Evolutionary conservation across 2,797 vertebrate species (phyloP).

Genomic region (Strix occidentalis): DNA sequence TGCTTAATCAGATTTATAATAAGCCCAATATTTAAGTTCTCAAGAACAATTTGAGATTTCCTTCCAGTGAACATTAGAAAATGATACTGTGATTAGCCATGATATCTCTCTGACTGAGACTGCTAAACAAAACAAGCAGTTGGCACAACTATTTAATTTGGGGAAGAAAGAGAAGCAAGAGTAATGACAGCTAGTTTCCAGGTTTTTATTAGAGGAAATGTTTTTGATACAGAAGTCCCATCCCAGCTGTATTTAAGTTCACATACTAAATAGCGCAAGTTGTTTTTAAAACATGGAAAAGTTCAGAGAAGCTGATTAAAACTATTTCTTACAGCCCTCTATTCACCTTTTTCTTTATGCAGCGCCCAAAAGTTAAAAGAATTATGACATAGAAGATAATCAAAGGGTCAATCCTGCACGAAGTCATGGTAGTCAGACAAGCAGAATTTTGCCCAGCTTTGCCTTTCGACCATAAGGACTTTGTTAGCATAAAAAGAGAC

Average conservation of each 20-base stretch:
- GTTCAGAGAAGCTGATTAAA: not conserved
- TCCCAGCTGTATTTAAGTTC: slow-evolving; percentile 22
- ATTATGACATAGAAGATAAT: not conserved
- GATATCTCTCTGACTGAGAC: slow-evolving; percentile 15
- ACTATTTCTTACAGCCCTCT: not conserved
- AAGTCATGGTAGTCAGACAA: not conserved
- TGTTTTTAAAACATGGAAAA: not conserved
- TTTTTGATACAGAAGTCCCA: slow-evolving; percentile 16
- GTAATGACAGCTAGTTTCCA: slow-evolving; percentile 40
- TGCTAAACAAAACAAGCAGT: slow-evolving; percentile 17
- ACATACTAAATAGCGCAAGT: not conserved
- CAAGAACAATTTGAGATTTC: slow-evolving; percentile 49
- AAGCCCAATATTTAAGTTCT: slow-evolving; percentile 34
- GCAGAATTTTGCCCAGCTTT: not conserved
- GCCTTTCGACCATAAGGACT: not conserved
- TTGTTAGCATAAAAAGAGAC: not conserved
- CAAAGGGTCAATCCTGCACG: not conserved
- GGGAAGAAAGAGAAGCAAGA: slow-evolving; percentile 41
- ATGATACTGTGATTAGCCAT: not conserved
- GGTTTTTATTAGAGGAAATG: slow-evolving; percentile 45
- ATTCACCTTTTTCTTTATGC: not conserved
- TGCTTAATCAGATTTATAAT: slow-evolving; percentile 23
- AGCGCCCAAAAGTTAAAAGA: not conserved
- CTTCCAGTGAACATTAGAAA: slow-evolving; percentile 45
- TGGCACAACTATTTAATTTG: not conserved